Base-by-base conservation (phyloP, 2,113 vertebrate species). In the Petrocephalus zakoni region DNA sequence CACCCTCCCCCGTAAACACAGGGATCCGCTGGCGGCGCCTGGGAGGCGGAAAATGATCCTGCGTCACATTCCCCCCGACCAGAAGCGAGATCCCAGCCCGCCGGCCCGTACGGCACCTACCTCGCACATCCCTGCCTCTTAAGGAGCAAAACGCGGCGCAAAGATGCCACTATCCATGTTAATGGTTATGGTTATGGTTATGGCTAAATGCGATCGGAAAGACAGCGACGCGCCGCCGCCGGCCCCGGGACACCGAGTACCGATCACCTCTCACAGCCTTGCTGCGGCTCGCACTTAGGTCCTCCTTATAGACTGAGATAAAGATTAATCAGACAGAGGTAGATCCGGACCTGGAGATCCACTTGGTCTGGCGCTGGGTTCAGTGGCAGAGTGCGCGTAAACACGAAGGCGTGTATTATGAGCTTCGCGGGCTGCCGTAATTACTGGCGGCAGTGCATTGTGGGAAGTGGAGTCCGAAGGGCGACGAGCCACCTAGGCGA, bases 11-110 rank as follows among this genome's bases (percentile, higher is more conserved):
- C n/a, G 25, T 29, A 68, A 42, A 78, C 34, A 37, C 34, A 1
- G 13, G 1, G 68, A 75, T 29, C 17, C 19, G 72, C 72, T 17
- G 68, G 34, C 72, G 72, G 72, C 72, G 34, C 19, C 15, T 78
- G 13, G 15, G 34, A 37, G 61, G n/a, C 58, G 7, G 25, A 49
- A 46, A 75, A 87, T 29, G 64, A 87, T 75, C 58, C 87, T 87
- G 87, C 87, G 87, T 87, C 87, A 87, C 64, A 87, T 51, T 51
- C 47, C 25, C n/a, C 49, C 29, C 34, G 29, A 87, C 2, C 52
- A 86, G 85, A 86, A 56, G 52, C 21, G 29, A 87, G 58, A 87
- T 87, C 49, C 49, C 34, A 68, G 86, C 46, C 58, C 86, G 21
- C 47, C 86, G 47, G 42, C 25, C 58, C 37, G 34, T 9, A n/a